Conservation (phyloP, 2,113 vertebrate species). For the Nipponia nippon region DNA sequence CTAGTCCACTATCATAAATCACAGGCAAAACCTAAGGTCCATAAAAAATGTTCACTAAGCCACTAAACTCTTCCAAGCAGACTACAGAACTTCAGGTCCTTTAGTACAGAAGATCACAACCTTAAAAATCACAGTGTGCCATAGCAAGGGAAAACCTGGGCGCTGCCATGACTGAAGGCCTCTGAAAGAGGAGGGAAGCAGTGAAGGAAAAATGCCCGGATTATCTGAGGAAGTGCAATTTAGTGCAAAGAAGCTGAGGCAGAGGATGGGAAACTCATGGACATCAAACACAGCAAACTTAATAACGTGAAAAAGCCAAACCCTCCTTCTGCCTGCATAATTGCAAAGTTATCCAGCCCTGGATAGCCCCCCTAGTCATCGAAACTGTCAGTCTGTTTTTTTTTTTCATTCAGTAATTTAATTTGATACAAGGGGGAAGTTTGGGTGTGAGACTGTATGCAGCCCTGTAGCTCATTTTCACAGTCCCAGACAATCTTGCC, state of each 20-base stretch:
- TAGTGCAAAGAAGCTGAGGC: not conserved
- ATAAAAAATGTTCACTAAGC: not conserved
- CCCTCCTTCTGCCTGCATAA: not conserved
- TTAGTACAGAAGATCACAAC: not conserved
- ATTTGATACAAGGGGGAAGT: not conserved
- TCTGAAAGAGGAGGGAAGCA: not conserved
- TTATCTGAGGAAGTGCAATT: not conserved
- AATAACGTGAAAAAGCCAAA: not conserved
- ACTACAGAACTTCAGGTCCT: not conserved
- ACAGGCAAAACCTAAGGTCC: not conserved
- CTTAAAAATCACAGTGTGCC: not conserved
- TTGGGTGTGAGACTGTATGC: not conserved
- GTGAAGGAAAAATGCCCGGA: rapidly evolving
- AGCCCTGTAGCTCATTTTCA: not conserved
- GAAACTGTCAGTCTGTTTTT: not conserved
- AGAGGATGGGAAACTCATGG: not conserved
- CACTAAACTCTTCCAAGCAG: not conserved
- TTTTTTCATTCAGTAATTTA: not conserved
- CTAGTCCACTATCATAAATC: not conserved
- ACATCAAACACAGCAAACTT: not conserved
- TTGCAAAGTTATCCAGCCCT: not conserved
- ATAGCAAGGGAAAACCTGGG: not conserved
- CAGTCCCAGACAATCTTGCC: not conserved
- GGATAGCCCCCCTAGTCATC: not conserved
- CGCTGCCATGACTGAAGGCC: not conserved